Evolutionary conservation across 1,140 invertebrate species (phyloP).

Genomic region (Procambarus clarkii): DNA sequence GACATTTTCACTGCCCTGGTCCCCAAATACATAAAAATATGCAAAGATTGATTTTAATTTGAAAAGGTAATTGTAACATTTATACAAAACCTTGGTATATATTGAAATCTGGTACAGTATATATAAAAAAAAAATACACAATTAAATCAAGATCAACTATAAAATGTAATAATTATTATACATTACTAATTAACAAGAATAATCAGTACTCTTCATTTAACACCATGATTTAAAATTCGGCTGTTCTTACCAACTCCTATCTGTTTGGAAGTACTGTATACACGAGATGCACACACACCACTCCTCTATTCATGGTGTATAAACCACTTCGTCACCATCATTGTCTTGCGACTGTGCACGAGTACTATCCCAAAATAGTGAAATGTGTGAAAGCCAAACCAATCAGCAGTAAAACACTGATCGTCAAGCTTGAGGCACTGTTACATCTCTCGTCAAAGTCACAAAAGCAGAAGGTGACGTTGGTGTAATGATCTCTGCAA

Average conservation of each 20-base stretch:
- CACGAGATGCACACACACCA: too few relatives aligned
- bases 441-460: conserved; percentile 94
- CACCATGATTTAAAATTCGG: background rate
- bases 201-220: background rate
- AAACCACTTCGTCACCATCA: background rate
- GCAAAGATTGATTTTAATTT: too few relatives aligned
- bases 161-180: background rate
- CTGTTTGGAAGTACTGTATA: background rate
- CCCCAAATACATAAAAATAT: too few relatives aligned
- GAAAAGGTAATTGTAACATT: too few relatives aligned
- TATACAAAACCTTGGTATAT: too few relatives aligned
- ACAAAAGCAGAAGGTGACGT: conserved; percentile 92
- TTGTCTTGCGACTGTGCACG: background rate
- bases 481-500: conserved; percentile 87
- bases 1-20: too few relatives aligned
- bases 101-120: too few relatives aligned
- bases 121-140: too few relatives aligned
- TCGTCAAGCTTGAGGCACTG: conserved; percentile 69
- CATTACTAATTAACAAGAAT: background rate
- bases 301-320: background rate
- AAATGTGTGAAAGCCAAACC: conserved; percentile 1
- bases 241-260: background rate
- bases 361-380: conserved; percentile 16
- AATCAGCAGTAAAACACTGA: background rate
- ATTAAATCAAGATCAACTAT: too few relatives aligned